Base-by-base conservation (phyloP, 2,888 invertebrate species). In the Heliconius ethilla region DNA sequence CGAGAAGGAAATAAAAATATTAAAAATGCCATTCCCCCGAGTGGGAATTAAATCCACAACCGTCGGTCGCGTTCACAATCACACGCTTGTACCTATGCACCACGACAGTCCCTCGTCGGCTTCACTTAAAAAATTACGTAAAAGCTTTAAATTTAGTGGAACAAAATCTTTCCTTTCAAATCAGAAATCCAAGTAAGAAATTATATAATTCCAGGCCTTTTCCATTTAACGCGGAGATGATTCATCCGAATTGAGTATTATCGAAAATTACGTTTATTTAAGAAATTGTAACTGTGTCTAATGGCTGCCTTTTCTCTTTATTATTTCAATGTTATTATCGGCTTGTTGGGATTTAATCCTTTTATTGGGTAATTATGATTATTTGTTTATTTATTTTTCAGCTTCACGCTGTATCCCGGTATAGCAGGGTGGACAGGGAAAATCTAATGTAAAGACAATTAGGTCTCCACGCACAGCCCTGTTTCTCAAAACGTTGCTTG, bases 251-350 rank as follows among this genome's bases (percentile, higher is more conserved):
- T 73, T 33, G 59, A 15, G 62, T 37, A 62, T 73, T 62, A 73
- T 59, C 33, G 72, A 67, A 72, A 72, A 74, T 76, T 74, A 74
- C 73, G 74, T 79, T 77, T 77, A 55, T 40, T 77, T 77, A 77
- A 72, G 77, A 70, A 75, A 77, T 70, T 75, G 45, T 77, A 76
- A 75, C 69, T 55, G 59, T 65, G 55, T 55, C 45, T 75, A 62
- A 69, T 70, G 62, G 69, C 27, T 70, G 69, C 59, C 69, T 27
- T 69, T 70, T 70, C 69, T 7, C 33, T 22, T 15, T 59, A 75
- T 62, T 70, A 70, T 62, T 22, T 29, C 0, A 51, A 70, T 51
- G 18, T 27, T 70, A 11, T 27, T 51, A 70, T 51, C 40, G 15
- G 25, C 13, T 51, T 51, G 18, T 51, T 70, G 15, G 45, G 9